Evolutionary conservation across 1,140 invertebrate genomes (phyloP).

Genomic region (Zaprionus tsacasi): DNA sequence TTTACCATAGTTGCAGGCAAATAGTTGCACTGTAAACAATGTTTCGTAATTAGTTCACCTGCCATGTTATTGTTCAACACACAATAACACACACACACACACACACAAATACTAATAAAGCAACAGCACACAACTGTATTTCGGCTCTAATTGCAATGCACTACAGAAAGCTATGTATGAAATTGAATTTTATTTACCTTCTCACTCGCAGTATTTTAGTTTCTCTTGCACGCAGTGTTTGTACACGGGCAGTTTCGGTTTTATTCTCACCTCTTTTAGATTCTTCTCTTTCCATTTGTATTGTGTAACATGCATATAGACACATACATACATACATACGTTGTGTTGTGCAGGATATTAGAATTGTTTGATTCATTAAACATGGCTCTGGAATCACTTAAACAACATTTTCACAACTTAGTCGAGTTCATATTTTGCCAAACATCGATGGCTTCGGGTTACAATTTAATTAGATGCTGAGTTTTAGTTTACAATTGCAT

Average conservation of each 20-base stretch:
- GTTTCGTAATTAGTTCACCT: slow-evolving; percentile 65
- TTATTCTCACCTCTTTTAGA: neutral
- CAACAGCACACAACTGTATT: slow-evolving; percentile 15
- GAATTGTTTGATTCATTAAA: neutral
- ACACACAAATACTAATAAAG: neutral
- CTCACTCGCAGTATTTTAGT: slow-evolving; percentile 9
- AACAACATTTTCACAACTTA: neutral
- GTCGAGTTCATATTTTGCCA: neutral
- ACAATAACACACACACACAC: neutral
- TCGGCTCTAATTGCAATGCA: slow-evolving; percentile 51
- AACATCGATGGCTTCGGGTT: neutral
- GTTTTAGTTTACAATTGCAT: too few species aligned
- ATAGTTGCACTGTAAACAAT: slow-evolving; percentile 34
- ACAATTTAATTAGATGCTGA: neutral
- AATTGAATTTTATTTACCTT: slow-evolving; percentile 41
- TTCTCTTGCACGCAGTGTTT: neutral
- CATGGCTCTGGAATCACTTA: neutral
- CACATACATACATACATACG: too few species aligned
- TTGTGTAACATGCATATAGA: neutral
- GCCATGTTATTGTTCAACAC: slow-evolving; percentile 54
- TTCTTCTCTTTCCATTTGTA: neutral
- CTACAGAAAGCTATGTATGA: slow-evolving; percentile 5
- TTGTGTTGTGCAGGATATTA: too few species aligned
- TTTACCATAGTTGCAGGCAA: slow-evolving; percentile 7
- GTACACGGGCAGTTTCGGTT: neutral